phyloP scores from a whole-genome alignment of 2,888 invertebrate species.

The Allacma fusca region DNA sequence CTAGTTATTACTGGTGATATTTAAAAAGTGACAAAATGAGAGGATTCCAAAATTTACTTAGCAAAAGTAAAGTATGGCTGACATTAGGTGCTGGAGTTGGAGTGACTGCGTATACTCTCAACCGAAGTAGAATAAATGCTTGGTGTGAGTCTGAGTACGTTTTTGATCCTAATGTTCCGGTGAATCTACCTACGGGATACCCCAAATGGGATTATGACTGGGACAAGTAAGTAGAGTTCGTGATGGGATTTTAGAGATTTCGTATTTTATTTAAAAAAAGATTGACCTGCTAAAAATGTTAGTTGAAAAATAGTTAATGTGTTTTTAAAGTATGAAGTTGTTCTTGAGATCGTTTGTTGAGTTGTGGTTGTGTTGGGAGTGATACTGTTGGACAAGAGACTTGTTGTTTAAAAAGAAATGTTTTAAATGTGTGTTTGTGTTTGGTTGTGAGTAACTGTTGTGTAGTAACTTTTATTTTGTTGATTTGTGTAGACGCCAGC shows the following conservation, averaged over 20 bases:
- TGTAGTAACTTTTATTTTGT: constrained; percentile 17
- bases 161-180: constrained; percentile 37
- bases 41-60: constrained; percentile 28
- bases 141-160: constrained; percentile 29
- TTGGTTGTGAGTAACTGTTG: not conserved
- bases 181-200: constrained; percentile 36
- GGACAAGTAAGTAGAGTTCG: constrained; percentile 37
- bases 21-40: too few species aligned
- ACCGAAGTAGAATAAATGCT: not conserved
- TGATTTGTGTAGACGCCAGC: constrained; percentile 37
- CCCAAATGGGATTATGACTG: constrained; percentile 47
- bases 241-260: too few species aligned
- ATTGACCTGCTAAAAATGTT: too few species aligned
- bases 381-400: too few species aligned
- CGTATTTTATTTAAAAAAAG: too few species aligned
- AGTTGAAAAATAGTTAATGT: too few species aligned
- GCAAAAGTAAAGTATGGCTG: constrained; percentile 1
- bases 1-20: too few species aligned
- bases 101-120: not conserved
- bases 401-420: constrained; percentile 1
- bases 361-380: too few species aligned
- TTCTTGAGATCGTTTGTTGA: too few species aligned
- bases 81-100: constrained; percentile 16
- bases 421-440: not conserved
- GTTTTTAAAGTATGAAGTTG: too few species aligned